A percentile compares a stretch with the other conserved stretches of the same genome.
These are phyloP conservation scores for Lathamus discolor DNA, from an alignment of 2,113 vertebrate genomes.

Conservation along the genomic window DNA sequence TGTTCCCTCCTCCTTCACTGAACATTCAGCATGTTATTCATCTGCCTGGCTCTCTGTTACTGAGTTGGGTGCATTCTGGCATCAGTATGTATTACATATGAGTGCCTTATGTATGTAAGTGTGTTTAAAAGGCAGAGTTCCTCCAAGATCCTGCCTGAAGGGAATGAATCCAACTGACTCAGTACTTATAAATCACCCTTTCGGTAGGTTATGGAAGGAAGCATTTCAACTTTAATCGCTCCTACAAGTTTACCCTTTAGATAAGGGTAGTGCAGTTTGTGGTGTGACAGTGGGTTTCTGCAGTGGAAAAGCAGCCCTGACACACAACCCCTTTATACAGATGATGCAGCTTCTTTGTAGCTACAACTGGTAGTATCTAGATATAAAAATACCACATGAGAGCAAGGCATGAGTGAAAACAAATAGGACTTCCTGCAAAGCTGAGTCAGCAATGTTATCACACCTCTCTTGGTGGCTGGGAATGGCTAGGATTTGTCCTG, in stretches of 20 bases:
- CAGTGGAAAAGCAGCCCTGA: background rate
- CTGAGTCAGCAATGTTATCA: background rate
- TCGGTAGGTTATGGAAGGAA: background rate
- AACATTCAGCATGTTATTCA: background rate
- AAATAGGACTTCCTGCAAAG: background rate
- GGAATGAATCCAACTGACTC: conserved; percentile 2
- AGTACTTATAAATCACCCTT: background rate
- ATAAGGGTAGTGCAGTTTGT: background rate
- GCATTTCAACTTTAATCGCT: background rate
- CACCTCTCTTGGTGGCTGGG: background rate
- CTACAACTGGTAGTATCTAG: background rate
- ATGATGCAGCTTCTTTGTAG: background rate
- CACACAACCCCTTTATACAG: background rate
- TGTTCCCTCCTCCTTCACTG: background rate
- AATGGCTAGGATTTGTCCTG: background rate
- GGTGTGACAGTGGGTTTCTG: background rate
- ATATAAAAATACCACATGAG: background rate
- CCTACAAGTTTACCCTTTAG: background rate
- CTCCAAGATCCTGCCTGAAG: background rate
- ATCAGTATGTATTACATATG: background rate
- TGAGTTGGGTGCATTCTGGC: background rate
- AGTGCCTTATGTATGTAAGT: background rate
- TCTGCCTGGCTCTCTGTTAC: background rate
- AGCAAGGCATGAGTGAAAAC: background rate
- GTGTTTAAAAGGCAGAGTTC: conserved; percentile 11